phyloP scores from a whole-genome alignment of 2,797 vertebrate species.

The Acropternis orthonyx region DNA sequence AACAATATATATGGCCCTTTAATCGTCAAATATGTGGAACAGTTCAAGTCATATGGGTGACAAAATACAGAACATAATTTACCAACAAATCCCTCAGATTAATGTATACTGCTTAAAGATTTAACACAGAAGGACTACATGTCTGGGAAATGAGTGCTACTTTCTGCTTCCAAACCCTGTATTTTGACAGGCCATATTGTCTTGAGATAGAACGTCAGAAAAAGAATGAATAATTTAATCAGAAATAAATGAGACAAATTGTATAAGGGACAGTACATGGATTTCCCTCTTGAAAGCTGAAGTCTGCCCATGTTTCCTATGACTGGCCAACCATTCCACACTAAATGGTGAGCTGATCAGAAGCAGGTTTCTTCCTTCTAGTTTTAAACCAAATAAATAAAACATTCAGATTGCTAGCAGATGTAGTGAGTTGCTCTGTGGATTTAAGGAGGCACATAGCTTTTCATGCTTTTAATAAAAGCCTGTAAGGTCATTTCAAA shows the following conservation, averaged over 20 bases:
- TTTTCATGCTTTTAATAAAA: not conserved
- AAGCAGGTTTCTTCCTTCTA: conserved; percentile 22
- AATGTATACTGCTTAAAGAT: conserved; percentile 29
- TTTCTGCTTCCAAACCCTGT: conserved; percentile 57
- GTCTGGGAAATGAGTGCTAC: conserved; percentile 46
- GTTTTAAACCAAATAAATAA: conserved; percentile 62
- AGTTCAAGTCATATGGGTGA: conserved; percentile 17
- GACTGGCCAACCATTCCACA: conserved; percentile 42
- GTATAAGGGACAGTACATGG: conserved; percentile 4
- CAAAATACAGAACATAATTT: conserved; percentile 22
- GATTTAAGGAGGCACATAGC: conserved; percentile 21
- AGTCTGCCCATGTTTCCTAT: conserved; percentile 41
- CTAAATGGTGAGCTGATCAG: conserved; percentile 36
- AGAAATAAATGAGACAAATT: conserved; percentile 65
- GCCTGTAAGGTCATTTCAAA: not conserved
- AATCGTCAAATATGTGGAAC: not conserved
- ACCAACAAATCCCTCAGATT: conserved; percentile 5
- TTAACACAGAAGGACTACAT: conserved; percentile 22
- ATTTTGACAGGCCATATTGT: conserved; percentile 64
- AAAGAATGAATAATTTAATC: conserved; percentile 66
- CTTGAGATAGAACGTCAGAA: conserved; percentile 50
- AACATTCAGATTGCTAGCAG: conserved; percentile 25
- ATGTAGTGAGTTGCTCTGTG: not conserved
- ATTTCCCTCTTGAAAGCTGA: conserved; percentile 53
- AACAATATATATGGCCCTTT: not conserved